Base-by-base conservation (phyloP, 2,113 vertebrate genomes). In the Charina bottae region DNA sequence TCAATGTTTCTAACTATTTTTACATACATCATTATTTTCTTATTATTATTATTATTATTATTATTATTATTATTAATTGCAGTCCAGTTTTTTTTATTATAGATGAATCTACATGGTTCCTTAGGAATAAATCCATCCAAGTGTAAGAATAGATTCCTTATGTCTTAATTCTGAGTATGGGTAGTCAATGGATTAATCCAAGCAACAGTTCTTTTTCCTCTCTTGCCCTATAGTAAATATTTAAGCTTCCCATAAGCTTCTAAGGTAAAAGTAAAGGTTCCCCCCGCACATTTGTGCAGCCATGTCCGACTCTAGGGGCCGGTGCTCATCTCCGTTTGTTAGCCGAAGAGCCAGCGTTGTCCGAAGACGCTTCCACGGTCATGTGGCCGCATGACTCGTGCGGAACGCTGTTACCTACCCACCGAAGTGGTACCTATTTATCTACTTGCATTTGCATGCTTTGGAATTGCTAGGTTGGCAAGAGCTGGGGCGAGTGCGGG, bases 191-290 rank as follows among this genome's bases (percentile, higher is more conserved):
- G n/a, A 53, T 88, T 1, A 11, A 49, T 7, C 78, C 83, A 56
- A 85, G 13, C 33, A 55, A 23, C 49, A n/a, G 0, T 89, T 17
- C 62, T 86, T 88, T 89, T 23, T 60, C 55, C 42, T 17, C 9
- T 19, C 90, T 0, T 13, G 33, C 12, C 11, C 55, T 91, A 42
- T 9, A 64, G 78, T 2, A 85, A 91, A 2, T 9, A 8, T 42
- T 64, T 23, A 6, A 21, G 56, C 2, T 0, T 2, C 11, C 5
- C 1, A 0, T 1, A 93, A 21, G 53, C 0, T 12, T n/a, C n/a
- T n/a, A n/a, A n/a, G n/a, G n/a, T n/a, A n/a, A n/a, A n/a, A n/a
- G n/a, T n/a, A n/a, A n/a, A n/a, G n/a, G n/a, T n/a, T n/a, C n/a
- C n/a, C n/a, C n/a, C n/a, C n/a, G n/a, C n/a, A n/a, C n/a, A n/a